Evolutionary conservation across 2,797 vertebrate genomes (phyloP), one percentile per base, ranked within the genome.

Genomic region (Miopithecus talapoin): DNA sequence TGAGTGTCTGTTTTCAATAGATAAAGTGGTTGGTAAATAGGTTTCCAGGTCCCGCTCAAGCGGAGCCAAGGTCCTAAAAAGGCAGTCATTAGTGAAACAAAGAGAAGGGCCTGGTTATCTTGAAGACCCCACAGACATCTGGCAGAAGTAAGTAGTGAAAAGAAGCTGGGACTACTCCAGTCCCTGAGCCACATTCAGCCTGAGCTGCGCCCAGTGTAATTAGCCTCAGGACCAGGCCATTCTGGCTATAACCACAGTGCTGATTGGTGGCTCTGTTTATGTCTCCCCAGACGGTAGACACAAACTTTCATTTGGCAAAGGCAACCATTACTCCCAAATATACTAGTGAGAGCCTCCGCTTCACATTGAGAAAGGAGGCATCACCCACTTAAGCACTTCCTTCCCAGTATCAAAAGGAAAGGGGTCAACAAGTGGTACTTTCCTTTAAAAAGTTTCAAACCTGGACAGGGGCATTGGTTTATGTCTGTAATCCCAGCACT

Each of bases 1-100:
- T 28, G 70, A 91, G 64, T 61, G 9, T 88, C 80, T 93, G 89
- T 64, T 94, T 89, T 91, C 70, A 53, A 41, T 1, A 97, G 97
- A 97, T 97, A 94, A 93, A 94, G 75, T n/a, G 2, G 39, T 72
- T 75, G 81, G 91, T 96, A 97, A 98, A 97, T 64, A 97, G 75
- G 46, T 75, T 92, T 85, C 74, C 85, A 92, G 85, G 84, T 50
- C 94, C 59, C 74, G n/a, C 79, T 89, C 68, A 28, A 0, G 17
- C 53, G 26, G 92, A 94, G 75, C 57, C 85, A 64, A n/a, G 1
- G 19, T 84, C 91, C 61, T 91, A 86, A 97, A 80, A 70, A 95
- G 53, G 70, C 79, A 36, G n/a, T 81, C 76, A 98, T 97, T 89
- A 95, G 79, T 41, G 85, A 94, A 93, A 93, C 55, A 96, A 91